phyloP scores from a whole-genome alignment of 2,797 vertebrate species.

The Micrastur ruficollis region DNA sequence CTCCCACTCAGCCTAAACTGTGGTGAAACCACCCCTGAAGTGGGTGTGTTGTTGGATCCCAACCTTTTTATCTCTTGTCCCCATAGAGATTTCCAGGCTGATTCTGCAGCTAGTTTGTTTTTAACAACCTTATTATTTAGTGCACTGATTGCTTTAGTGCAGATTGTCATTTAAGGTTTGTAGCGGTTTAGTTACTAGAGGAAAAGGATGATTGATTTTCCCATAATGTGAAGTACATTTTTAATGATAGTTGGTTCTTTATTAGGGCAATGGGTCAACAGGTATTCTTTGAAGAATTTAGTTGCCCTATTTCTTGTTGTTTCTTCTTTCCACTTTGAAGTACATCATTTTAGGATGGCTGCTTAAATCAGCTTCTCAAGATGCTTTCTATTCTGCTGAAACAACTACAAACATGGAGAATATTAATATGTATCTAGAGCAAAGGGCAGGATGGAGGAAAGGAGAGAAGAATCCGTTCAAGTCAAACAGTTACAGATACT shows the following conservation, averaged over 20 bases:
- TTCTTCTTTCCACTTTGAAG: background rate
- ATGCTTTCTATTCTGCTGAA: background rate
- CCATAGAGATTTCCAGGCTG: background rate
- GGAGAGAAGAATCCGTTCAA: background rate
- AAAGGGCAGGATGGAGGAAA: background rate
- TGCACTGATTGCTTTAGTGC: background rate
- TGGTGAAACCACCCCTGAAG: background rate
- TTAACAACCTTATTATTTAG: background rate
- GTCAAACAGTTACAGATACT: background rate
- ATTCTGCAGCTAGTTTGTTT: background rate
- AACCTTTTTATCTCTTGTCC: background rate
- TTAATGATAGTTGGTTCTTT: background rate
- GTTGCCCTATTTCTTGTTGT: background rate
- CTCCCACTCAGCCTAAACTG: background rate
- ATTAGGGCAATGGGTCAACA: background rate
- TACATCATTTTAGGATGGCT: background rate
- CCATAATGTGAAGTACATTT: background rate
- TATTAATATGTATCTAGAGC: background rate
- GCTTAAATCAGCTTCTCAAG: background rate
- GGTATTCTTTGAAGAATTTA: background rate
- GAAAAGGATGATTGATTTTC: background rate
- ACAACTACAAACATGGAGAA: background rate
- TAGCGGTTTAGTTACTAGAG: background rate
- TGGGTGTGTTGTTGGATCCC: background rate
- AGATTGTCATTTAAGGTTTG: background rate